phyloP scores from a whole-genome alignment of 1,140 invertebrate genomes.

The Zaprionus lachaisei region DNA sequence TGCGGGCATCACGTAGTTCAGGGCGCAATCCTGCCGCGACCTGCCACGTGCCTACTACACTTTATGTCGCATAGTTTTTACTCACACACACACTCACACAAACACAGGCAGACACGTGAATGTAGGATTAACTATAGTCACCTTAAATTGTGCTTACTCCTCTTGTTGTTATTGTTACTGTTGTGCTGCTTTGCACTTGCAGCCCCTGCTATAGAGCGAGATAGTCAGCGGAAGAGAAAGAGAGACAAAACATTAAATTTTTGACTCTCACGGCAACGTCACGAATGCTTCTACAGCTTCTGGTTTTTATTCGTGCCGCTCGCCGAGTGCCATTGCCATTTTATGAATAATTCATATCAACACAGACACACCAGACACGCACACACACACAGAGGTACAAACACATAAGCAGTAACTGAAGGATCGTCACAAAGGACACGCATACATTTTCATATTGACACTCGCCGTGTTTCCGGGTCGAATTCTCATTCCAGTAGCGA shows the following conservation, averaged over 20 bases:
- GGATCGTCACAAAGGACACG: slow-evolving; percentile 54
- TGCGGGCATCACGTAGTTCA: background rate
- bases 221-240: background rate
- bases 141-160: slow-evolving; percentile 25
- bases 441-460: slow-evolving; percentile 80
- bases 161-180: slow-evolving; percentile 15
- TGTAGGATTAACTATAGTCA: slow-evolving; percentile 28
- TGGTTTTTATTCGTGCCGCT: slow-evolving; percentile 67
- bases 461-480: slow-evolving; percentile 53
- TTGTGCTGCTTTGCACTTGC: slow-evolving; percentile 13
- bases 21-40: slow-evolving; percentile 1
- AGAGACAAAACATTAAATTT: slow-evolving; percentile 29
- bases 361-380: slow-evolving; percentile 48
- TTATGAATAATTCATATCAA: slow-evolving; percentile 81
- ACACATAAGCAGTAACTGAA: slow-evolving; percentile 7
- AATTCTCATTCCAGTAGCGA: slow-evolving; percentile 58
- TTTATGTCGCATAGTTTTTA: slow-evolving; percentile 6
- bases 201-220: slow-evolving; percentile 23
- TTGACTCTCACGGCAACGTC: slow-evolving; percentile 53
- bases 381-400: slow-evolving; percentile 8
- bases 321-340: slow-evolving; percentile 74
- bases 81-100: background rate
- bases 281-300: slow-evolving; percentile 51
- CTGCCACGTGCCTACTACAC: slow-evolving; percentile 11
- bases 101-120: background rate